These are phyloP conservation scores for Drosophila atripex DNA, from an alignment of 2,888 invertebrate genomes.

Conservation along the genomic window DNA sequence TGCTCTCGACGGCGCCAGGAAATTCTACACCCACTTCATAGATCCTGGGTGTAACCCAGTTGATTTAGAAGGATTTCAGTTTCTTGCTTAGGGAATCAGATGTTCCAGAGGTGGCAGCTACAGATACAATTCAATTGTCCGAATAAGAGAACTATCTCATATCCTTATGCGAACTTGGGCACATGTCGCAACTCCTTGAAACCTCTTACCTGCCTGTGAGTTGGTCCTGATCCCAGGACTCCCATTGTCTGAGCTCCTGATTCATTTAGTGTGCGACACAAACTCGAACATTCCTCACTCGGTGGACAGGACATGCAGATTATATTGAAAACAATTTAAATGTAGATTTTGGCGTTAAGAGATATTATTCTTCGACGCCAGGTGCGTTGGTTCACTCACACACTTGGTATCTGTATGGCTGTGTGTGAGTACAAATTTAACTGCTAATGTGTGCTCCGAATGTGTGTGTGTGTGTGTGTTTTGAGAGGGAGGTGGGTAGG, in stretches of 20 bases:
- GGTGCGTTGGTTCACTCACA: slow-evolving; percentile 50
- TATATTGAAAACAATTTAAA: slow-evolving; percentile 81
- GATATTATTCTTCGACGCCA: slow-evolving; percentile 64
- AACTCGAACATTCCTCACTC: slow-evolving; percentile 56
- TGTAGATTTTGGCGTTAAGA: slow-evolving; percentile 73
- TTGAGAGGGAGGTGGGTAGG: neutral
- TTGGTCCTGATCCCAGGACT: slow-evolving; percentile 18
- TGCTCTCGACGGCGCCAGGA: slow-evolving; percentile 78
- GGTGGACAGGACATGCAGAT: slow-evolving; percentile 74
- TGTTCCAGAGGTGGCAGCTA: neutral
- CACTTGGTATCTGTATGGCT: slow-evolving; percentile 2
- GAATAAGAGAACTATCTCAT: too few species aligned
- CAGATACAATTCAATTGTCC: neutral
- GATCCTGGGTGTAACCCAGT: slow-evolving; percentile 10
- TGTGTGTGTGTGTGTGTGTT: slow-evolving; percentile 15
- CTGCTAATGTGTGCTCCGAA: slow-evolving; percentile 28
- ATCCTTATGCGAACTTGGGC: slow-evolving; percentile 15
- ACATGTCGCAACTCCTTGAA: slow-evolving; percentile 21
- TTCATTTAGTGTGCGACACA: slow-evolving; percentile 59
- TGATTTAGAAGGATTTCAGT: slow-evolving; percentile 15
- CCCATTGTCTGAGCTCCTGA: slow-evolving; percentile 35
- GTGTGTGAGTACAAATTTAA: slow-evolving; percentile 18
- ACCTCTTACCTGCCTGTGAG: slow-evolving; percentile 2
- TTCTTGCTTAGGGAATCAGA: too few species aligned
- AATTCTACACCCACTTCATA: slow-evolving; percentile 35